A percentile compares a stretch with the other conserved stretches of the same genome.
These are phyloP conservation scores for Hylaeus volcanicus DNA, from an alignment of 1,140 invertebrate species.

Conservation along the genomic window DNA sequence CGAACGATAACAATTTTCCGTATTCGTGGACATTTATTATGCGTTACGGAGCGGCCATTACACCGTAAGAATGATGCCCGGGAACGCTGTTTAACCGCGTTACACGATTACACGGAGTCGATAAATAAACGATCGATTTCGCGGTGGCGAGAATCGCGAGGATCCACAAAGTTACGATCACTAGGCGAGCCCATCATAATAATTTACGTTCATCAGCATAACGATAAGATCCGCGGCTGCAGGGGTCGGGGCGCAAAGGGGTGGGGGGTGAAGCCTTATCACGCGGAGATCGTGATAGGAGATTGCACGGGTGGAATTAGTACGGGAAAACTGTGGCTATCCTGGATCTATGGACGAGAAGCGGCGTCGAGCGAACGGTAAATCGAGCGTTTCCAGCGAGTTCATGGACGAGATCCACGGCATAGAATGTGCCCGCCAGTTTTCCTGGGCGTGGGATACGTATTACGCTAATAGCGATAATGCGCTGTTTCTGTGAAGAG, in stretches of 20 bases:
- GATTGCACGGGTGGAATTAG: conserved; percentile 70
- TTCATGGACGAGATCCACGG: conserved; percentile 61
- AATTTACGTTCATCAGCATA: conserved; percentile 40
- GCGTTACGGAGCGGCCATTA: conserved; percentile 10
- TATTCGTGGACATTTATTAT: conserved; percentile 32
- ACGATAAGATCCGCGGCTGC: conserved; percentile 5
- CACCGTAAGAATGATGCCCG: neutral
- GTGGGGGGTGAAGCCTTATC: conserved; percentile 12
- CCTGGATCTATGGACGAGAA: conserved; percentile 53
- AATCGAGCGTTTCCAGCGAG: conserved; percentile 46
- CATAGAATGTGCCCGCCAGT: conserved; percentile 55
- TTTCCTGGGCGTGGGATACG: conserved; percentile 44
- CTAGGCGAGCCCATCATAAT: conserved; percentile 22
- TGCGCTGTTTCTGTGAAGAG: conserved; percentile 38
- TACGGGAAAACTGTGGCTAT: conserved; percentile 56
- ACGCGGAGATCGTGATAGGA: conserved; percentile 65
- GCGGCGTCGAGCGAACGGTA: conserved; percentile 44
- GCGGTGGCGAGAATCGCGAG: neutral
- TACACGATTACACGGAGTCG: conserved; percentile 1
- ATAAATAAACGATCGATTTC: conserved; percentile 29
- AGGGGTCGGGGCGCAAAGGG: neutral
- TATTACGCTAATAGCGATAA: conserved; percentile 68
- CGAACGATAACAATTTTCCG: neutral
- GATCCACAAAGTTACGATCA: conserved; percentile 39
- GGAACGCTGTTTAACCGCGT: neutral